phyloP scores from a whole-genome alignment of 2,113 vertebrate species.

The Ceuthmochares aereus region DNA sequence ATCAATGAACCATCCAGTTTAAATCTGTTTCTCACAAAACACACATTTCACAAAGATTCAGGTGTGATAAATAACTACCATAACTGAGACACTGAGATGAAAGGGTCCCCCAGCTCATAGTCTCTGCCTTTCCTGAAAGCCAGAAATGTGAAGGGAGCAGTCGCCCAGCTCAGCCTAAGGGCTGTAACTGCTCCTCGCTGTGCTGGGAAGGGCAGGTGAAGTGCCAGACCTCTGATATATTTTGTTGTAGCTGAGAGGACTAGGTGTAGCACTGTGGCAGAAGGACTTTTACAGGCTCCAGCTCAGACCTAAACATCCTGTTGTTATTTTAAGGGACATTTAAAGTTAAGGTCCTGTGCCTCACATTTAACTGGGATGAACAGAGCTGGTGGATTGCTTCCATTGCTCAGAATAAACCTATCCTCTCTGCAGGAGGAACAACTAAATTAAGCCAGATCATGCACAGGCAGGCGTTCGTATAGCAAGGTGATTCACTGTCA shows the following conservation, averaged over 20 bases:
- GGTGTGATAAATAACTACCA: not conserved
- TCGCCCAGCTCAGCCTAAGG: not conserved
- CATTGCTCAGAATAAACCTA: not conserved
- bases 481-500: not conserved
- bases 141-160: not conserved
- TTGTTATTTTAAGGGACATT: not conserved
- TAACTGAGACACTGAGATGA: not conserved
- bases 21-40: constrained; percentile 35
- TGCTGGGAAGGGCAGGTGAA: not conserved
- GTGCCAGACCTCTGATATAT: not conserved
- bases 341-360: not conserved
- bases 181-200: not conserved
- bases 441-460: not conserved
- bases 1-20: constrained; percentile 20
- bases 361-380: not conserved
- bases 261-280: not conserved
- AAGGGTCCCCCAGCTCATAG: not conserved
- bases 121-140: not conserved
- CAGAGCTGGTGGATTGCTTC: not conserved
- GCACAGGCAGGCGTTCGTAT: rapidly evolving
- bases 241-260: not conserved
- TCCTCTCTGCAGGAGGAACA: not conserved
- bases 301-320: not conserved
- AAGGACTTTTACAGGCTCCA: constrained; percentile 1
- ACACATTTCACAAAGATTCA: not conserved